Base-by-base conservation (phyloP, 2,113 vertebrate genomes). In the Podocnemis expansa region DNA sequence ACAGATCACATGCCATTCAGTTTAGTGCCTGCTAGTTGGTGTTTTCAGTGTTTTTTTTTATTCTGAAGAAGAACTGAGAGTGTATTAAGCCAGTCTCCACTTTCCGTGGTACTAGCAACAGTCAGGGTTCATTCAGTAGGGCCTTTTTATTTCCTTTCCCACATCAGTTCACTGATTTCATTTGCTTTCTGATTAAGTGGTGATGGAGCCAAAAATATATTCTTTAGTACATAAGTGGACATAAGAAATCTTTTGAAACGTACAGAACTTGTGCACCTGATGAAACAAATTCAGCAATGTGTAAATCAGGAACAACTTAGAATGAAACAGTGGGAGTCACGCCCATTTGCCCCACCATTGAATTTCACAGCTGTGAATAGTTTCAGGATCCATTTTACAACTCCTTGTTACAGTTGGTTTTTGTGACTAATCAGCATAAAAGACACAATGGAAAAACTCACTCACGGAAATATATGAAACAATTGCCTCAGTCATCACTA, bases 401-500 rank as follows among this genome's bases (percentile, higher is more conserved):
- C 81, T 93, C 89, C 92, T 89, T 55, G 29, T 89, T 92, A 14
- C 51, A n/a, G 29, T 91, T 0, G 0, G 82, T 91, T 96, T 76
- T 67, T 95, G n/a, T 24, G 16, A 95, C 89, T 85, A 55, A 56
- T 45, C 89, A 47, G 76, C 55, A 84, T 75, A 89, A 82, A 95
- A 95, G 60, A 70, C 43, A 92, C 19, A 83, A 90, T 73, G 89
- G 93, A 90, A 93, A 97, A 95, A 73, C 52, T 92, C 86, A 82
- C 45, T 87, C 52, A 31, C 80, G 73, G 88, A 63, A 90, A 96
- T 88, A 38, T 80, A 93, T 87, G 54, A 95, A 96, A 90, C 67
- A 85, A 91, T 94, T 93, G 91, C 67, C 81, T 76, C 43, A 41
- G 78, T 96, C 91, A 91, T 85, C 88, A 84, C 11, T 85, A 51